These are phyloP conservation scores for Apaloderma vittatum DNA, from an alignment of 2,113 vertebrate genomes.

Conservation along the genomic window DNA sequence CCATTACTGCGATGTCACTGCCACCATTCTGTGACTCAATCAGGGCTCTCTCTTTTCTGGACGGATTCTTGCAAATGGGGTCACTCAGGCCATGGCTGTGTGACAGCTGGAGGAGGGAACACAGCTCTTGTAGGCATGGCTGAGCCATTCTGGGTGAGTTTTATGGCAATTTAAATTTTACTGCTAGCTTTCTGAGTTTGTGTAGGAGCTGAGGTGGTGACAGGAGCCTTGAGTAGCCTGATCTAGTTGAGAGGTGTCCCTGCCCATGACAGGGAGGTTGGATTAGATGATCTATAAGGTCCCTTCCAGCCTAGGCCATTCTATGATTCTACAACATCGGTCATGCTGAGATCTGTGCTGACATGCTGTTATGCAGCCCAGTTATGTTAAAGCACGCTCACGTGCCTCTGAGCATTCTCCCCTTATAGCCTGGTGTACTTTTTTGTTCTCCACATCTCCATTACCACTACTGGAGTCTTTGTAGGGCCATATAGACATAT, in stretches of 20 bases:
- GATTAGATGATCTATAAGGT: too few species aligned
- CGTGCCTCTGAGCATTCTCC: background rate
- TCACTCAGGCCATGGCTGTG: background rate
- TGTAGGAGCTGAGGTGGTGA: background rate
- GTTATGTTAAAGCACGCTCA: background rate
- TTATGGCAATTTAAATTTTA: background rate
- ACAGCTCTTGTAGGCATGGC: background rate
- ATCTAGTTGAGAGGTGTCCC: too few species aligned
- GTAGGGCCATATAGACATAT: background rate
- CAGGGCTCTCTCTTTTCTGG: background rate
- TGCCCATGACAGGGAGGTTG: too few species aligned
- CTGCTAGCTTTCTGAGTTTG: background rate
- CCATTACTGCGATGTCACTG: fast-evolving
- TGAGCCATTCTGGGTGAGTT: background rate
- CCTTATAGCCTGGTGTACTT: background rate
- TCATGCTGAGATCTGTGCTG: background rate
- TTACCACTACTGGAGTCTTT: background rate
- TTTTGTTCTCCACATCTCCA: background rate
- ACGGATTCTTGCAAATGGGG: background rate
- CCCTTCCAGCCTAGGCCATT: too few species aligned
- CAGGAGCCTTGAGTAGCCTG: too few species aligned
- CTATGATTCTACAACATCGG: too few species aligned
- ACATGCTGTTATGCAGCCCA: background rate
- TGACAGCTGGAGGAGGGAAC: background rate
- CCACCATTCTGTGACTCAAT: background rate